A percentile compares a stretch with the other conserved stretches of the same genome.
phyloP scores from a whole-genome alignment of 2,888 invertebrate species.

The Epinotia brunnichana region DNA sequence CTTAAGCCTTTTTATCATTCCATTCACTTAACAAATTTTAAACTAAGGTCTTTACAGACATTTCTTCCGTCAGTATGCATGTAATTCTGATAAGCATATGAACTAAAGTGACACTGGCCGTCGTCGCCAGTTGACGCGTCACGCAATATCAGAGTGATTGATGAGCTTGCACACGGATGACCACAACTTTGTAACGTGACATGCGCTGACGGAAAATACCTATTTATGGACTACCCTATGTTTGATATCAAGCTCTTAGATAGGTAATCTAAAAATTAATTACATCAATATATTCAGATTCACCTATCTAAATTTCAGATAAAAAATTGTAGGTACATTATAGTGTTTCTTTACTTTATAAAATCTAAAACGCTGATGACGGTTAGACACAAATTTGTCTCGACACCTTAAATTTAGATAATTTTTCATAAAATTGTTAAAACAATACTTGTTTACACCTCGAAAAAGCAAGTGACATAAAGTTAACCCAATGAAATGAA shows the following conservation, averaged over 20 bases:
- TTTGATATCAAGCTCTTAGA: neutral
- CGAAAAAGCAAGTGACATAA: neutral
- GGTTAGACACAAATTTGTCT: no score
- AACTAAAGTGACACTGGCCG: constrained; percentile 60
- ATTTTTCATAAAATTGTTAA: no score
- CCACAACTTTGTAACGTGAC: constrained; percentile 47
- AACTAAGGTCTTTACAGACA: constrained; percentile 25
- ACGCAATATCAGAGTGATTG: constrained; percentile 78
- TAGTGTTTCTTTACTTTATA: no score
- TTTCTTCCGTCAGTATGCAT: constrained; percentile 47
- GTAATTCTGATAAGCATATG: constrained; percentile 55
- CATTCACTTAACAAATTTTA: neutral
- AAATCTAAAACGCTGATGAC: no score
- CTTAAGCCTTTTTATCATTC: neutral
- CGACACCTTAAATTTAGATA: no score
- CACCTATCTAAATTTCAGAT: no score
- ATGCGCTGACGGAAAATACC: constrained; percentile 16
- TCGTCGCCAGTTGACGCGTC: constrained; percentile 68
- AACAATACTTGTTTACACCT: no score
- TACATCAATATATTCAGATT: no score
- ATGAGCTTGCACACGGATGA: constrained; percentile 61
- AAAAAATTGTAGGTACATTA: no score
- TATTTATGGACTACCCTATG: constrained; percentile 1
- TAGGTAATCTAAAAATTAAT: no score
- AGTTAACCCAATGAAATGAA: constrained; percentile 19